Percentiles rank a stretch among this genome's conserved stretches.
Evolutionary conservation across 2,888 invertebrate genomes (phyloP).

Genomic region (Oligia strigilis): DNA sequence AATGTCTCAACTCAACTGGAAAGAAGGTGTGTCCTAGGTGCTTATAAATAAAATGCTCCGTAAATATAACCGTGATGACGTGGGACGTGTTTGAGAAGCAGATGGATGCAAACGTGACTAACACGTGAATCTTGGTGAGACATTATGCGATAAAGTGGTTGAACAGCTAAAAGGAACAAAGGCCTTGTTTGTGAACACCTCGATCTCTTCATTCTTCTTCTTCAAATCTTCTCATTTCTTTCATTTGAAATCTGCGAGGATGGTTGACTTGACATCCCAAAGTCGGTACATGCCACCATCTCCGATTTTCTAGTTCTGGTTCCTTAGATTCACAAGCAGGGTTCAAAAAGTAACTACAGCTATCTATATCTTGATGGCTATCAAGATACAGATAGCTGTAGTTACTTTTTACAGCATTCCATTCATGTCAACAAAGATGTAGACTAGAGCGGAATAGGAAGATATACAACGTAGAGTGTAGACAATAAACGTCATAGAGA

Average conservation of each 20-base stretch:
- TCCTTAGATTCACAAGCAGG: background rate
- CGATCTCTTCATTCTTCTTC: too few species aligned
- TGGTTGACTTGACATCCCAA: background rate
- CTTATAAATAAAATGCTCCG: background rate
- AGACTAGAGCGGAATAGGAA: constrained; percentile 18
- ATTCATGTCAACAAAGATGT: constrained; percentile 19
- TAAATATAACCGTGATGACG: background rate
- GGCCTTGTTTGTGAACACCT: background rate
- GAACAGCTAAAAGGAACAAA: background rate
- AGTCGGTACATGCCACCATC: background rate
- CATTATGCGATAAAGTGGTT: background rate
- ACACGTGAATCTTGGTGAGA: background rate
- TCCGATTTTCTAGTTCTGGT: background rate
- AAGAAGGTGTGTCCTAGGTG: background rate
- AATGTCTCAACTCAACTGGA: background rate
- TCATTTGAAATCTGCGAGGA: background rate
- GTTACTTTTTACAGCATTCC: too few species aligned
- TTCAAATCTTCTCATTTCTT: background rate
- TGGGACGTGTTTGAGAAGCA: background rate
- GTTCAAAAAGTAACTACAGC: too few species aligned
- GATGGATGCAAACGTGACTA: constrained; percentile 14
- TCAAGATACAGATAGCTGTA: background rate
- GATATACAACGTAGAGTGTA: constrained; percentile 9
- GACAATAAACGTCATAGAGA: constrained; percentile 16
- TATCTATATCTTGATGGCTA: too few species aligned